Conservation (phyloP, 2,888 invertebrate genomes). For the Lottia gigantea region DNA sequence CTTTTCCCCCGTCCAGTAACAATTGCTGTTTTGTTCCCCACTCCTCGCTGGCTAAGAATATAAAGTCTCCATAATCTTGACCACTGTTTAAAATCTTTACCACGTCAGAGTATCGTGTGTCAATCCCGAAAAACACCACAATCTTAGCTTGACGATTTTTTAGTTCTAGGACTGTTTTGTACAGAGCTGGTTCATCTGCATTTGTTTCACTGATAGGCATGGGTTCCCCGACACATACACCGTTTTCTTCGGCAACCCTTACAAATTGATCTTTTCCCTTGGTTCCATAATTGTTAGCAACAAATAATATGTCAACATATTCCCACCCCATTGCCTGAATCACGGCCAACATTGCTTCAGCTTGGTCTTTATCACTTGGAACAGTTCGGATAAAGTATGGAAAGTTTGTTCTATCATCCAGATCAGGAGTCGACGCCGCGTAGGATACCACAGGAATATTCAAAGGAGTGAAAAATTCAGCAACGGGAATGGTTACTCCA, state of each 20-base stretch:
- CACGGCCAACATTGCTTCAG: slow-evolving; percentile 49
- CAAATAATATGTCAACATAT: slow-evolving; percentile 55
- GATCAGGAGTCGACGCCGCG: slow-evolving; percentile 53
- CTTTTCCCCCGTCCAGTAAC: slow-evolving; percentile 32
- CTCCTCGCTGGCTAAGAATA: slow-evolving; percentile 56
- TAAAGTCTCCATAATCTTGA: slow-evolving; percentile 33
- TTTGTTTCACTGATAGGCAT: slow-evolving; percentile 38
- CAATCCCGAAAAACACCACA: slow-evolving; percentile 60
- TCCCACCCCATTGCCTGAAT: slow-evolving; percentile 49
- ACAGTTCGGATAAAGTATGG: slow-evolving; percentile 61
- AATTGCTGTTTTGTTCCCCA: slow-evolving; percentile 48
- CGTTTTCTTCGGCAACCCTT: slow-evolving; percentile 34
- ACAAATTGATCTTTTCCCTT: slow-evolving; percentile 51
- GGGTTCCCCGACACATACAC: slow-evolving; percentile 52
- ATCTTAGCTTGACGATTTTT: slow-evolving; percentile 39
- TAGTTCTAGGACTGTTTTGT: slow-evolving; percentile 26
- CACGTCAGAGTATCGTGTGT: slow-evolving; percentile 40
- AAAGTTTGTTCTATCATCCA: slow-evolving; percentile 52
- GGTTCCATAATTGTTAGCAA: slow-evolving; percentile 58
- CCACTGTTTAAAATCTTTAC: slow-evolving; percentile 37
- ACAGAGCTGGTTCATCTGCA: slow-evolving; percentile 30
- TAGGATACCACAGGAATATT: slow-evolving; percentile 56
- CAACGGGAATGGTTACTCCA: slow-evolving; percentile 50
- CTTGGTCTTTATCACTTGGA: slow-evolving; percentile 58
- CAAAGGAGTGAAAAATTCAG: slow-evolving; percentile 43